Base-by-base conservation (phyloP, 2,888 invertebrate species). In the Sicus ferrugineus region DNA sequence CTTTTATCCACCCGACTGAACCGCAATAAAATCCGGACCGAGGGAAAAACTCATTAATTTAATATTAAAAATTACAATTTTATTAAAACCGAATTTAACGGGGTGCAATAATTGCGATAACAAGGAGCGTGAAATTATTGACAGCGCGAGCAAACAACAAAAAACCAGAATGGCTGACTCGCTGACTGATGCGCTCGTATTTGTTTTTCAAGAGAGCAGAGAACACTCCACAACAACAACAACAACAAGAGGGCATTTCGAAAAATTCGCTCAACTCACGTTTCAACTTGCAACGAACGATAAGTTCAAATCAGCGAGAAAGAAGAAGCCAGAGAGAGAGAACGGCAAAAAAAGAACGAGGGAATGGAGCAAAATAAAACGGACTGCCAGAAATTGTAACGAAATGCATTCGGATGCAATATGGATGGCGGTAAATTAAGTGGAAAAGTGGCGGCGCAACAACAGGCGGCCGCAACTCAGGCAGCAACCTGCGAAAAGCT, bases 361-460 rank as follows among this genome's bases (percentile, higher is more conserved):
- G 14, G n/a, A n/a, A n/a, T n/a, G n/a, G 19, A 19, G 21, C 42
- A 42, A 48, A 63, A 63, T 7, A 21, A 42, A 34, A 23, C n/a
- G 28, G 26, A 66, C 26, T 38, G 38, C 56, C 6, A 38, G 34
- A 54, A 66, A 34, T 66, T 38, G 54, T 54, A 28, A 67, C 31
- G 58, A 67, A 67, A 54, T 48, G 31, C 46, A 54, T 58, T 67
- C 31, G 34, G 6, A 46, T 26, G 31, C 58, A 46, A 48, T 30
- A 63, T 63, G 61, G 54, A 50, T 34, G 52, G 31, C 42, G 54
- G 73, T 78, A 80, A 81, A 81, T 82, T 82, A 79, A 80, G 81
- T 77, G 77, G 77, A 79, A 81, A 81, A 80, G 75, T 78, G 76
- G 72, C 78, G 16, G 38, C 38, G 30, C 31, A 52, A 52, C 31